Evolutionary conservation across 2,797 vertebrate species (phyloP), one percentile per base, ranked within the genome.

Genomic region (Onychomys leucogaster): DNA sequence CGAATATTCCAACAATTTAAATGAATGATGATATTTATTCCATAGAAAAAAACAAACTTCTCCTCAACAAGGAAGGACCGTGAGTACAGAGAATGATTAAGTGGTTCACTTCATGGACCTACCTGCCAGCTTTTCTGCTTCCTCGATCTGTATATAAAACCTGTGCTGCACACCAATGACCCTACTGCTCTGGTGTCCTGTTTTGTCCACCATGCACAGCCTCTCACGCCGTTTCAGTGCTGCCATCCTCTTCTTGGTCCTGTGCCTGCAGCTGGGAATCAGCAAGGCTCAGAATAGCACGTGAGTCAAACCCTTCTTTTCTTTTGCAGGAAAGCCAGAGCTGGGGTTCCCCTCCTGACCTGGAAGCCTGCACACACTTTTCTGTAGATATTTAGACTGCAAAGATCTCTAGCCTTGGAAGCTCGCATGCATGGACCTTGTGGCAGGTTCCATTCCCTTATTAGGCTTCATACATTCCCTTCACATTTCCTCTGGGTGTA

Each of bases 211-310:
- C 84, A 98, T 97, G 97, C 4, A 0, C 1, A 19, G 37, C 32
- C 59, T 92, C 65, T 92, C 91, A 49, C 13, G 93, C 67, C 91
- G 55, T 41, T 17, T 82, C 91, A 14, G 91, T 34, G 57, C 76
- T 43, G 94, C 76, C 6, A 0, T 57, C n/a, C 78, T 97, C 65
- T 77, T 97, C 65, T 93, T 98, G 81, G 19, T 94, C 81, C n/a
- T 97, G n/a, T 94, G 90, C 13, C 93, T 97, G 34, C 97, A 97
- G 17, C 80, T 97, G 77, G 49, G 57, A 13, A 41, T 43, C 90
- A 93, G n/a, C 29, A 55, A 61, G 82, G 63, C 95, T 71, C 77
- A 95, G 55, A 92, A 96, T 34, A 1, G 55, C 49, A 34, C 0
- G 95, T 97, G 61, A 98, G 97, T 71, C 34, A 94, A 69, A 11